Conservation (phyloP, 2,113 vertebrate species). For the Caranx ignobilis region DNA sequence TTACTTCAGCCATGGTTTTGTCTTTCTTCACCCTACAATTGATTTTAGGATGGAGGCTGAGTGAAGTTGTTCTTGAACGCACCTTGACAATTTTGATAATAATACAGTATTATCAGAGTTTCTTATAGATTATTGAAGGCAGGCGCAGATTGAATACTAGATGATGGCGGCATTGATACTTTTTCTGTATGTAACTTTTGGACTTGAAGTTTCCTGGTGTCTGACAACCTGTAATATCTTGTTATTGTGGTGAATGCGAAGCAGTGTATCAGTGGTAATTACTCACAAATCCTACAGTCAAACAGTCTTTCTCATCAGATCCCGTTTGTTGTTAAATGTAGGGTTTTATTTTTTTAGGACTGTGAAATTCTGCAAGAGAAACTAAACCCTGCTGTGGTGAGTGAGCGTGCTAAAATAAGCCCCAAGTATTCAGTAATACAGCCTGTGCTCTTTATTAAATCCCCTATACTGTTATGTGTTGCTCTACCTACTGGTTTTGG, state of each 20-base stretch:
- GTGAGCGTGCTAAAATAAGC: slow-evolving; percentile 71
- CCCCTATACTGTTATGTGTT: slow-evolving; percentile 54
- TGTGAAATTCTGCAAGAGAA: slow-evolving; percentile 61
- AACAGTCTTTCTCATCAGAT: background rate
- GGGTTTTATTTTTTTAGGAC: slow-evolving; percentile 44
- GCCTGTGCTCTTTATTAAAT: slow-evolving; percentile 56
- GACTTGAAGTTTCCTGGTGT: background rate
- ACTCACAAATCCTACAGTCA: background rate
- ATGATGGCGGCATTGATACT: background rate
- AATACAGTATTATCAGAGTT: background rate
- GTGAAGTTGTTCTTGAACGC: background rate
- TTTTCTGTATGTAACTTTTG: background rate
- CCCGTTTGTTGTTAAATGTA: slow-evolving; percentile 22
- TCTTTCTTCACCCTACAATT: slow-evolving; percentile 24
- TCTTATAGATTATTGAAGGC: background rate
- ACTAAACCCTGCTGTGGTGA: slow-evolving; percentile 55
- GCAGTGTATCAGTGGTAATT: background rate
- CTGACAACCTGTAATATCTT: background rate
- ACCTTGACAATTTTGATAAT: background rate
- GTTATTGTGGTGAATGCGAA: background rate
- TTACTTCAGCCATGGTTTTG: slow-evolving; percentile 23
- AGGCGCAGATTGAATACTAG: background rate
- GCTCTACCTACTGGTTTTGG: slow-evolving; percentile 54
- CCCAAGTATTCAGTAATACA: slow-evolving; percentile 54
- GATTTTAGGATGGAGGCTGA: slow-evolving; percentile 32